phyloP scores from a whole-genome alignment of 1,140 invertebrate genomes.

The Hylaeus anthracinus region DNA sequence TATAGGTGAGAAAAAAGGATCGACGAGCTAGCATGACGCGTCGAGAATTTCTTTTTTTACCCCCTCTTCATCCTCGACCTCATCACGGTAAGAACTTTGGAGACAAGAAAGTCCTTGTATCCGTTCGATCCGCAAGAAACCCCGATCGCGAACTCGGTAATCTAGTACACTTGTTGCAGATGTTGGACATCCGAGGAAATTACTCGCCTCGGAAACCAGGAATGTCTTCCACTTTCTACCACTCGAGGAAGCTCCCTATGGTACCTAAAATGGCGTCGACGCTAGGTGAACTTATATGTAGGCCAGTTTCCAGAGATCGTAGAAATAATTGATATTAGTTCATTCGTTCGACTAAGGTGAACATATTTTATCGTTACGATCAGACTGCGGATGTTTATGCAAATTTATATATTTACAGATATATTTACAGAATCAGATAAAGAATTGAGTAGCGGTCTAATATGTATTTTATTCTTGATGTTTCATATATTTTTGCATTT shows the following conservation, averaged over 20 bases:
- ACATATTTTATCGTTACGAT: too few species aligned
- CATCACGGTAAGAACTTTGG: not conserved
- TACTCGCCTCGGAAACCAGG: too few species aligned
- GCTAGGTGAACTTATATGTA: not conserved
- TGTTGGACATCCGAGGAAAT: not conserved
- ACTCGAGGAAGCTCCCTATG: not conserved
- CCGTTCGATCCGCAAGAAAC: slow-evolving; percentile 1
- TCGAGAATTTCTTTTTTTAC: slow-evolving; percentile 13
- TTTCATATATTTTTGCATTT: too few species aligned
- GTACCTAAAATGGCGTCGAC: not conserved
- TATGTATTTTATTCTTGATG: too few species aligned
- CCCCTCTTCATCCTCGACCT: not conserved
- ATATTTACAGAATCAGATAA: too few species aligned
- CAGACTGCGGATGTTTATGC: too few species aligned
- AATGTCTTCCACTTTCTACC: not conserved
- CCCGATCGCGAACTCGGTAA: not conserved
- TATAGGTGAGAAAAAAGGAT: slow-evolving; percentile 10
- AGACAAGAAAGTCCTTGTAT: not conserved
- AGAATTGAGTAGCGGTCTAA: too few species aligned
- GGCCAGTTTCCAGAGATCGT: too few species aligned
- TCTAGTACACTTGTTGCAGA: slow-evolving; percentile 1
- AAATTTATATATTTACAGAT: too few species aligned
- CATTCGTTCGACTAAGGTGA: too few species aligned
- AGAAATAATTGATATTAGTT: too few species aligned
- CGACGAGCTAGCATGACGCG: slow-evolving; percentile 10